phyloP scores from a whole-genome alignment of 2,888 invertebrate species.

The Drosophila picticornis region DNA sequence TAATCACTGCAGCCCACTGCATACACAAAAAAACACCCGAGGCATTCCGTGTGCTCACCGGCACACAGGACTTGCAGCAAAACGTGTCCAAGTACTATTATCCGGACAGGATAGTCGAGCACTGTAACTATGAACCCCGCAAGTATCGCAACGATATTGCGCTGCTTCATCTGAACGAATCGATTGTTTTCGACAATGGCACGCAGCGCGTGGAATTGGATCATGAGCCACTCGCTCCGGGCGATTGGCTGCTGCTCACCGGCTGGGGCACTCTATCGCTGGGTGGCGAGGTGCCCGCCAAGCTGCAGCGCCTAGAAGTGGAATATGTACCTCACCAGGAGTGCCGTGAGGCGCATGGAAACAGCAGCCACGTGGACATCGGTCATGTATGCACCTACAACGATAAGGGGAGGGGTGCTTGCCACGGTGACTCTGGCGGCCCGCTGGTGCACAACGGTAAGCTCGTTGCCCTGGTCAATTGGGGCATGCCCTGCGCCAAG shows the following conservation, averaged over 20 bases:
- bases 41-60: constrained; percentile 74
- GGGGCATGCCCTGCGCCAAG: constrained; percentile 83
- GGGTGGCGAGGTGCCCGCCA: constrained; percentile 86
- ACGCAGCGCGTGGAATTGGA: constrained; percentile 87
- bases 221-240: constrained; percentile 79
- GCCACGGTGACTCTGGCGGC: constrained; percentile 83
- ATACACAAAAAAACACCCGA: constrained; percentile 67
- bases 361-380: constrained; percentile 86
- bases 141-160: constrained; percentile 88
- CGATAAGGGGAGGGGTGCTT: constrained; percentile 86
- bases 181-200: constrained; percentile 86
- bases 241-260: constrained; percentile 86
- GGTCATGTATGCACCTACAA: constrained; percentile 88
- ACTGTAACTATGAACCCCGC: constrained; percentile 78
- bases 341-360: constrained; percentile 86
- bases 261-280: constrained; percentile 88
- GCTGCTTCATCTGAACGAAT: constrained; percentile 87
- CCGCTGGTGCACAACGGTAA: constrained; percentile 82
- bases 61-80: constrained; percentile 76
- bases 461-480: constrained; percentile 83
- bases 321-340: constrained; percentile 87
- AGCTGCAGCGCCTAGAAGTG: constrained; percentile 87
- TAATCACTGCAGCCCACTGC: constrained; percentile 84
- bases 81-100: constrained; percentile 71
- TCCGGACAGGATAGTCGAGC: constrained; percentile 75